A percentile compares a stretch with the other conserved stretches of the same genome.
Evolutionary conservation across 2,113 vertebrate genomes (phyloP).

Genomic region (Phrynocephalus versicolor): DNA sequence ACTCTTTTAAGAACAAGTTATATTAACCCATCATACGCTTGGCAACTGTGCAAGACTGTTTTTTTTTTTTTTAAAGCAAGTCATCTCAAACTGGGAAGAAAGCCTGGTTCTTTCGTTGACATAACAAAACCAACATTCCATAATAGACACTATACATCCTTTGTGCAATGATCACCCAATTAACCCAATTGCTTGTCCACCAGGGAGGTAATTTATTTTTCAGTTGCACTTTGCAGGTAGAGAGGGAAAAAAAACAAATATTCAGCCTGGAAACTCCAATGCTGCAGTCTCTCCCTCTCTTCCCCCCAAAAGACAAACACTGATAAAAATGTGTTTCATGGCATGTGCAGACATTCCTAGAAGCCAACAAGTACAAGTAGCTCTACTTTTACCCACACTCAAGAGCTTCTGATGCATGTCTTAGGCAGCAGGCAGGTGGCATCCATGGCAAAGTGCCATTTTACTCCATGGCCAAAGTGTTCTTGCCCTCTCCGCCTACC

Average conservation of each 20-base stretch:
- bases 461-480: neutral
- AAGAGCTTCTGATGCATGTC: conserved; percentile 32
- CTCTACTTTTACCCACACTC: conserved; percentile 29
- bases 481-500: neutral
- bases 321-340: conserved; percentile 5
- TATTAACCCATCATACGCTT: conserved; percentile 72
- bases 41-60: conserved; percentile 15
- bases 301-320: conserved; percentile 25
- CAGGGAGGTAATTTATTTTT: conserved; percentile 46
- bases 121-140: conserved; percentile 36
- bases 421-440: conserved; percentile 45
- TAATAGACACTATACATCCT: neutral
- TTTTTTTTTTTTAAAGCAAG: conserved; percentile 6
- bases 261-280: conserved; percentile 33
- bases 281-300: no score
- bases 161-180: conserved; percentile 44
- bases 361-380: conserved; percentile 26
- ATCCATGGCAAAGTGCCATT: neutral
- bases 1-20: conserved; percentile 70
- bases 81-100: conserved; percentile 33
- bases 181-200: conserved; percentile 44
- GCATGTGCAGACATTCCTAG: neutral
- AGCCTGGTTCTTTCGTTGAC: conserved; percentile 1
- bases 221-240: conserved; percentile 38
- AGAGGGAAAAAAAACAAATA: neutral